phyloP scores from a whole-genome alignment of 1,140 invertebrate species.

The Eupristina koningsbergeri region DNA sequence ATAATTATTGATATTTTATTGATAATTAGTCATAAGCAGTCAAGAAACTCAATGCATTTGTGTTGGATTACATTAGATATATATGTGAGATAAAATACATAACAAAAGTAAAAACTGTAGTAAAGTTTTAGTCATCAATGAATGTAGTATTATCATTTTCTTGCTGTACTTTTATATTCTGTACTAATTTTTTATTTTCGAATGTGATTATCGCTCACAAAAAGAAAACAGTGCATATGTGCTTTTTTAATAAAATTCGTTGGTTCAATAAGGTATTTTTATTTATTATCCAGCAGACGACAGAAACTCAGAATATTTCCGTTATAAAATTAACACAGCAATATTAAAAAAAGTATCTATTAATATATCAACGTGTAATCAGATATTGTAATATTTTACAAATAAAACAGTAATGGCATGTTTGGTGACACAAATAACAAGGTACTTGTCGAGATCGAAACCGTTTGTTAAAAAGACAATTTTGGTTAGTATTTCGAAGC shows the following conservation, averaged over 20 bases:
- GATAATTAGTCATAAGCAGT: too few species aligned
- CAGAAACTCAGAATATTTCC: slow-evolving; percentile 11
- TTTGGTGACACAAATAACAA: slow-evolving; percentile 55
- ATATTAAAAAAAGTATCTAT: too few species aligned
- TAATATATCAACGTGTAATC: neutral
- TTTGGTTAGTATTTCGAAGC: neutral
- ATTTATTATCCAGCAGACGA: slow-evolving; percentile 31
- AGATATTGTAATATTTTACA: neutral
- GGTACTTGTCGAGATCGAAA: slow-evolving; percentile 46
- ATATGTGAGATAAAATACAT: slow-evolving; percentile 16
- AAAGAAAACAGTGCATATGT: neutral
- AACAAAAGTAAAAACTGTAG: neutral
- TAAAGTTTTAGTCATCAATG: neutral
- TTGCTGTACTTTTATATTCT: too few species aligned
- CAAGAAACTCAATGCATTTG: too few species aligned
- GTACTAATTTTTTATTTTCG: too few species aligned
- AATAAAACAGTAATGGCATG: slow-evolving; percentile 59
- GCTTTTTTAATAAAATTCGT: neutral
- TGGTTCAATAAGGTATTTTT: too few species aligned
- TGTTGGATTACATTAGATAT: neutral
- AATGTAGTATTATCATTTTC: neutral
- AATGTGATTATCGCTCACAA: too few species aligned
- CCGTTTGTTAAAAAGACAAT: slow-evolving; percentile 5
- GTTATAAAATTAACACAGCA: too few species aligned
- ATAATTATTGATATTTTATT: too few species aligned